Conservation (phyloP, 2,888 invertebrate genomes). For the Chloroclysta siterata region DNA sequence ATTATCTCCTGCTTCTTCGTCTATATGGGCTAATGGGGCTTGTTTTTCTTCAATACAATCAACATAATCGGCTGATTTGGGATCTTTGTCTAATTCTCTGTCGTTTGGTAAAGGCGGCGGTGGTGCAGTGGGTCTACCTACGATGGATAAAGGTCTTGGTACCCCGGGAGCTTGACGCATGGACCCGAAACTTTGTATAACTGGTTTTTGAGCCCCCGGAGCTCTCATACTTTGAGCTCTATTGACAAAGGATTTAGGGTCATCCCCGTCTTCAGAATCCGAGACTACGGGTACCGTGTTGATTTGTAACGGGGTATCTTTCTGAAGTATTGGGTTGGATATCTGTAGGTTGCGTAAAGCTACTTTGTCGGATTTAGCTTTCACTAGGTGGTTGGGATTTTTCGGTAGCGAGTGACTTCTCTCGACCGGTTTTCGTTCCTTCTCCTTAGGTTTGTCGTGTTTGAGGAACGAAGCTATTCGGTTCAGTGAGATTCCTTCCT, state of each 20-base stretch:
- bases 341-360: conserved; percentile 91
- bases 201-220: conserved; percentile 82
- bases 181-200: conserved; percentile 91
- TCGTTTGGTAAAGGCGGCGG: conserved; percentile 88
- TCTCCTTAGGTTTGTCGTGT: conserved; percentile 84
- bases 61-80: conserved; percentile 87
- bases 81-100: conserved; percentile 56
- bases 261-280: conserved; percentile 80
- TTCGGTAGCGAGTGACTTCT: conserved; percentile 86
- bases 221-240: conserved; percentile 94
- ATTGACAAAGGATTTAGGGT: conserved; percentile 86
- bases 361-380: conserved; percentile 89
- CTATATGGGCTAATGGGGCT: conserved; percentile 86
- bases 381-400: conserved; percentile 83
- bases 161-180: conserved; percentile 89
- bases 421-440: conserved; percentile 77
- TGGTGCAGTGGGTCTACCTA: conserved; percentile 89
- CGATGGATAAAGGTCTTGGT: conserved; percentile 91
- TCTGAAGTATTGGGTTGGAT: conserved; percentile 92
- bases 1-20: conserved; percentile 88
- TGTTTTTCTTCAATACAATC: conserved; percentile 90
- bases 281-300: conserved; percentile 86
- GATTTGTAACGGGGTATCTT: conserved; percentile 86
- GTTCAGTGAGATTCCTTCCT: conserved; percentile 87
- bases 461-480: conserved; percentile 91